Conservation (phyloP, 2,888 invertebrate genomes). For the Dorcus parallelipipedus region DNA sequence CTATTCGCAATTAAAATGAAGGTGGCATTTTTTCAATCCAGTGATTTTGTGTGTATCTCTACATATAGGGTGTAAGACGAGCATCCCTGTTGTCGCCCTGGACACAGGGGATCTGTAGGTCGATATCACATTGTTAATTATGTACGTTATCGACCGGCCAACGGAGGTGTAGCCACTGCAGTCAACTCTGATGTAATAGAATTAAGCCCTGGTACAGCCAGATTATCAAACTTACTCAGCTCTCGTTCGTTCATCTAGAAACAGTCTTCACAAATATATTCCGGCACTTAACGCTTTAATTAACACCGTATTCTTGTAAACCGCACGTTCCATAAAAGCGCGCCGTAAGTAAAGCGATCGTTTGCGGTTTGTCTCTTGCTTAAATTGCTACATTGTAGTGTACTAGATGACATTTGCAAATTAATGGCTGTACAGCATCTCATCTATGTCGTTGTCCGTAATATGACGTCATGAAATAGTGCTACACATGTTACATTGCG, state of each 20-base stretch:
- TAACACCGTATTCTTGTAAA: background rate
- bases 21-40: too few relatives aligned
- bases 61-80: conserved; percentile 9
- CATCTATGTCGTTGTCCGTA: conserved; percentile 21
- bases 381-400: conserved; percentile 21
- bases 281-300: background rate
- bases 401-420: conserved; percentile 27
- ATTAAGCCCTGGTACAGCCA: conserved; percentile 43
- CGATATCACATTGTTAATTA: conserved; percentile 50
- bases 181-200: conserved; percentile 44
- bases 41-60: background rate
- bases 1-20: too few relatives aligned
- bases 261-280: background rate
- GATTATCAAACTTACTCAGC: conserved; percentile 38
- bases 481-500: conserved; percentile 10
- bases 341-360: background rate
- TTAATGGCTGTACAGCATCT: conserved; percentile 26
- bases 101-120: conserved; percentile 35
- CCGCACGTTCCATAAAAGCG: background rate
- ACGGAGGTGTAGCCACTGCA: conserved; percentile 43
- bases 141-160: conserved; percentile 46
- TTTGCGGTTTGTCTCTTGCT: background rate
- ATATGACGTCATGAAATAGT: conserved; percentile 23
- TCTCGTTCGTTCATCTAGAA: conserved; percentile 1
- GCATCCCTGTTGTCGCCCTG: conserved; percentile 18